Base-by-base conservation (phyloP, 1,140 invertebrate genomes). In the Amyelois transitella region DNA sequence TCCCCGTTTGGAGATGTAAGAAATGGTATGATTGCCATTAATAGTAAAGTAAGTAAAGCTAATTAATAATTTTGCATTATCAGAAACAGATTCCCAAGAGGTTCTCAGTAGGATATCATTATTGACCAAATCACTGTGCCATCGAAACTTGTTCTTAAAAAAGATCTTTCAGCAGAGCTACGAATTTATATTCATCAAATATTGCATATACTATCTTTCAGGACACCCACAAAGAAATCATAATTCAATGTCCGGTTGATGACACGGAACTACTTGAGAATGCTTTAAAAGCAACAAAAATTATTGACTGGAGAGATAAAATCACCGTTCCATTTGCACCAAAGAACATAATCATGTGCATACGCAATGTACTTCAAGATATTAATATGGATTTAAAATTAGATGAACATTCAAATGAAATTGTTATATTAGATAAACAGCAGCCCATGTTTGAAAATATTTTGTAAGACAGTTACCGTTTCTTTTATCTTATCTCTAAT, bases 181-280 rank as follows among this genome's bases (percentile, higher is more conserved):
- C 25, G 6, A 28, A 4, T 47, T 20, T 18, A 4, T 47, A 7
- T 20, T 19, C 45, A n/a, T 17, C 2, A 51, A 17, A 17, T 21
- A 25, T 17, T 17, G 22, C 1, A 14, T 24, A 25, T 25, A n/a
- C 2, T 24, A 3, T 48, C 47, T 69, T 69, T 6, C 60, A 75
- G 72, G 45, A 58, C 6, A 45, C 24, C 7, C 66, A 58, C 10
- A 53, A 69, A 12, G 74, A 77, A 62, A 55, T 75, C 0, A 60
- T 77, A 10, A 58, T 80, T 8, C 69, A 74, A 51, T 69, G 62
- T 45, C 60, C 66, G 6, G 58, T 51, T 19, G 61, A 72, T 49
- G 71, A 75, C 32, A 77, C 71, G 5, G 55, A 47, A n/a, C 59
- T 66, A 54, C 59, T 81, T 0, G 62, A 72, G 62, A 53, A 73